These are phyloP conservation scores for Melieria omissa DNA, from an alignment of 2,888 invertebrate species.

Conservation along the genomic window DNA sequence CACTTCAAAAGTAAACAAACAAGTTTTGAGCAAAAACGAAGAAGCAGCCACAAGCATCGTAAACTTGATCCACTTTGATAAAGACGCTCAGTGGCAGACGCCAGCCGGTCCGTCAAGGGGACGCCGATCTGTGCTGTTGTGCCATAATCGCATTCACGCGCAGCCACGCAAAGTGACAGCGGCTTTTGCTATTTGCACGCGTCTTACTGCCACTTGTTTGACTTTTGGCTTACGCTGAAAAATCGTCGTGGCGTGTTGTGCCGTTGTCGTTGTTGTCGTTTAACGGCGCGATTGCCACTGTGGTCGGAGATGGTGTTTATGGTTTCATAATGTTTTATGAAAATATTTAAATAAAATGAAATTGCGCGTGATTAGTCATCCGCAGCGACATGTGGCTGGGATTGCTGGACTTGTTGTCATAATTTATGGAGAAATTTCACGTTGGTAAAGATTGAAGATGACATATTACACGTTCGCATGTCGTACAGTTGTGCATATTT, in stretches of 20 bases:
- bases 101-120: no score
- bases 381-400: background rate
- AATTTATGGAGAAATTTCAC: no score
- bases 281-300: background rate
- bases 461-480: background rate
- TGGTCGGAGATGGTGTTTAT: background rate
- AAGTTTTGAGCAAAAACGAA: background rate
- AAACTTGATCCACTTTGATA: conserved; percentile 5
- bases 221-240: background rate
- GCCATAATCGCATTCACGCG: no score
- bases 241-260: no score
- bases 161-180: no score
- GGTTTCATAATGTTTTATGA: background rate
- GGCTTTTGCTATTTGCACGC: no score
- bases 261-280: no score
- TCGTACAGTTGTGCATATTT: no score
- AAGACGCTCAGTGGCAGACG: background rate
- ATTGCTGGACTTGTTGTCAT: background rate
- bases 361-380: conserved; percentile 2
- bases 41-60: background rate
- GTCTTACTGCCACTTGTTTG: background rate
- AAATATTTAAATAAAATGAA: conserved; percentile 1
- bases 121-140: no score
- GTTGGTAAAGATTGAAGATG: background rate
- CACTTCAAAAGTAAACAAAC: background rate